Percentiles rank a stretch among this genome's conserved stretches.
Evolutionary conservation across 2,113 vertebrate species (phyloP).

Genomic region (Dinomys branickii): DNA sequence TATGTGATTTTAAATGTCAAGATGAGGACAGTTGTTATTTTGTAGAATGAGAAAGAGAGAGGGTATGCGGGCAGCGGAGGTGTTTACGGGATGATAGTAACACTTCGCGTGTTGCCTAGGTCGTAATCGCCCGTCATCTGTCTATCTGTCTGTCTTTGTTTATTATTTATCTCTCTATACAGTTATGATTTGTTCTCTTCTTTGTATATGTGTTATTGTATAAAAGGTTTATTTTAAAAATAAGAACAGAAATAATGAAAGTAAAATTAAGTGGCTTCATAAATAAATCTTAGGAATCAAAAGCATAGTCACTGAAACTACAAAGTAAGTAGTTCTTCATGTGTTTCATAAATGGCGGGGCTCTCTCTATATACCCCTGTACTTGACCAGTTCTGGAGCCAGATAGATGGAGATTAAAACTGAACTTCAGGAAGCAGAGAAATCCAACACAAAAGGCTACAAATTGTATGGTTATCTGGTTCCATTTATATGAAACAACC

Average conservation of each 20-base stretch:
- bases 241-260: neutral
- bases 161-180: neutral
- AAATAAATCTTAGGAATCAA: slow-evolving; percentile 1
- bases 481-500: neutral
- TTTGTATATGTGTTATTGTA: neutral
- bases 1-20: neutral
- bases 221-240: slow-evolving; percentile 9
- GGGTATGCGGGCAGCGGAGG: neutral
- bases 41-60: neutral
- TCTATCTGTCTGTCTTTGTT: neutral
- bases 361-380: neutral
- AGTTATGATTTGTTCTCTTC: neutral
- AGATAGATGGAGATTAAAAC: neutral
- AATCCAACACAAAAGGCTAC: neutral
- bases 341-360: neutral
- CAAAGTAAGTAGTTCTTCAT: neutral
- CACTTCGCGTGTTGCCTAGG: neutral
- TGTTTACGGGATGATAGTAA: neutral
- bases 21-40: neutral
- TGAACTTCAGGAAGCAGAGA: neutral
- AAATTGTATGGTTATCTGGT: neutral
- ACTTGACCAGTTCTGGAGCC: neutral
- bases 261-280: neutral
- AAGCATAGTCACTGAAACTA: neutral
- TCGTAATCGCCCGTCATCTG: neutral